Conservation (phyloP, 2,888 invertebrate species). For the Tetranychus piercei region DNA sequence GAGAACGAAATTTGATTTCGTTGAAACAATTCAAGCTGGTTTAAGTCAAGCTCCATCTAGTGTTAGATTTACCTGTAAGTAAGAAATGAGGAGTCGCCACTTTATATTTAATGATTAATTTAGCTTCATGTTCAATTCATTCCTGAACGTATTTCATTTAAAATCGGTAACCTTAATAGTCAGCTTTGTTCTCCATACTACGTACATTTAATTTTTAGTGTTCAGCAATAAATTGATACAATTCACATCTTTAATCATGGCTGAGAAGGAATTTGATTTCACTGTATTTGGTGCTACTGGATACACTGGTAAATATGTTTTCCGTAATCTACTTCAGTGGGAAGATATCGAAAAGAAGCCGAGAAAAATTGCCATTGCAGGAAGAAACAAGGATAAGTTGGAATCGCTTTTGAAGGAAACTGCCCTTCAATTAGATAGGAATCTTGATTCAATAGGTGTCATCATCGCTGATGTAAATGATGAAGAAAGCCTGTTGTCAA, state of each 20-base stretch:
- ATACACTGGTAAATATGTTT: conserved; percentile 70
- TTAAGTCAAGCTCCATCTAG: too few relatives aligned
- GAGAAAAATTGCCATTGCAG: conserved; percentile 66
- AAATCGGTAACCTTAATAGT: too few relatives aligned
- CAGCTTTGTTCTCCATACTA: too few relatives aligned
- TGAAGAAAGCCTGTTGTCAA: conserved; percentile 50
- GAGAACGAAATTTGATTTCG: too few relatives aligned
- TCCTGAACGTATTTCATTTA: too few relatives aligned
- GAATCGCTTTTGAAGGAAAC: conserved; percentile 34
- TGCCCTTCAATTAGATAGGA: neutral
- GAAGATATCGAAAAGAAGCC: conserved; percentile 9
- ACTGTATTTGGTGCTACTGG: conserved; percentile 86
- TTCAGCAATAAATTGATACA: too few relatives aligned
- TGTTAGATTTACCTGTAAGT: too few relatives aligned
- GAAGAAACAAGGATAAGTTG: conserved; percentile 47
- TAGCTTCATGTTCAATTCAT: too few relatives aligned
- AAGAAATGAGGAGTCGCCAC: too few relatives aligned
- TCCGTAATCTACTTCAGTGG: conserved; percentile 41
- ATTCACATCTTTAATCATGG: neutral
- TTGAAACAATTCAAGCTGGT: too few relatives aligned
- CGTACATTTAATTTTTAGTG: too few relatives aligned
- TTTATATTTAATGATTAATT: too few relatives aligned
- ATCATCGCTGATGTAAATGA: conserved; percentile 60
- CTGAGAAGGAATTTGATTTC: conserved; percentile 41
- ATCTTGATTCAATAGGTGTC: conserved; percentile 30